Percentiles rank a stretch among this genome's conserved stretches.
Conservation (phyloP, 92 coral and sea anemone species). For the Epizoanthus scotinus region DNA sequence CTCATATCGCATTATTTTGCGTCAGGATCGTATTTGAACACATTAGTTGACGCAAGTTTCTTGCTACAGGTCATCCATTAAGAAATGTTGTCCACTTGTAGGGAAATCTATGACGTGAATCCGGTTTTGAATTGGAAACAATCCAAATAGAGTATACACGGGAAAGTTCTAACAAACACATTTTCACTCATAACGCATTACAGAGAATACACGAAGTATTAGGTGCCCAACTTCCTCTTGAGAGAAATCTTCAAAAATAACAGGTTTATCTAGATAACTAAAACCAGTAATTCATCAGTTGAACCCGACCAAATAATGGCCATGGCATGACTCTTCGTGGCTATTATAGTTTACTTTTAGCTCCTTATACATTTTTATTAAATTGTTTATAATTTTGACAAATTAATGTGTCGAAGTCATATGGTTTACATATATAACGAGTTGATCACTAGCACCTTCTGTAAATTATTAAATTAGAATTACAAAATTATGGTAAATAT, state of each 20-base stretch:
- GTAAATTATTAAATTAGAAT: not conserved
- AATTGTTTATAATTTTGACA: not conserved
- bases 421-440: not conserved
- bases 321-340: not conserved
- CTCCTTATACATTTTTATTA: not conserved
- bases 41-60: conserved; percentile 1
- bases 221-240: not conserved
- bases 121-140: conserved; percentile 1
- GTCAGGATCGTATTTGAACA: not conserved
- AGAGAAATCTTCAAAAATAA: not conserved
- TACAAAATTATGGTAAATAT: not conserved
- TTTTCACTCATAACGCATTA: not conserved
- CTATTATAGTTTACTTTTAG: not conserved
- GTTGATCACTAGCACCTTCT: too few relatives aligned
- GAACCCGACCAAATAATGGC: not conserved
- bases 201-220: not conserved
- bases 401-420: not conserved
- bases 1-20: too few relatives aligned
- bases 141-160: not conserved
- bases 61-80: conserved; percentile 6
- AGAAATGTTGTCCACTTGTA: conserved; percentile 1
- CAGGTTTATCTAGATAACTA: not conserved
- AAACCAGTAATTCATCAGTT: not conserved
- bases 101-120: conserved; percentile 13
- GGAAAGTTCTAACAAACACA: conserved; percentile 2